phyloP scores from a whole-genome alignment of 2,888 invertebrate species.

The Ectemnius cavifrons region DNA sequence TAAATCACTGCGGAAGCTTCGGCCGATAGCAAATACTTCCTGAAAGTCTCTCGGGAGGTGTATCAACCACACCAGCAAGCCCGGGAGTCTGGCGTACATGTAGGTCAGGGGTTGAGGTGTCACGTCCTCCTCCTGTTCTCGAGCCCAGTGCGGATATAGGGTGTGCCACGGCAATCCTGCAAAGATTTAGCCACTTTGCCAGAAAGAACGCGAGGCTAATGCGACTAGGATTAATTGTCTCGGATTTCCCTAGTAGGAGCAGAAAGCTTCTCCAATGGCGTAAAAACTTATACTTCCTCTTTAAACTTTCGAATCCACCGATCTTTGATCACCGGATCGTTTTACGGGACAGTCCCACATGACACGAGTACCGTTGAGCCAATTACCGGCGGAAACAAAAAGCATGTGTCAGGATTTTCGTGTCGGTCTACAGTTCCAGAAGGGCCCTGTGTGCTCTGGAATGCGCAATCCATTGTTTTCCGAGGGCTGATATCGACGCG shows the following conservation, averaged over 20 bases:
- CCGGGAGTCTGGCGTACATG: constrained; percentile 28
- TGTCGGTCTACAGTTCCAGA: constrained; percentile 10
- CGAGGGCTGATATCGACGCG: constrained; percentile 49
- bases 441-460: background rate
- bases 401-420: constrained; percentile 10
- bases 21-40: constrained; percentile 23
- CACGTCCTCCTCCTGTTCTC: constrained; percentile 12
- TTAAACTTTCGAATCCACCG: too few relatives aligned
- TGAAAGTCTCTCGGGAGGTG: constrained; percentile 44
- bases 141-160: background rate
- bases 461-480: constrained; percentile 42
- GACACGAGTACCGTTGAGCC: too few relatives aligned
- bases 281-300: too few relatives aligned
- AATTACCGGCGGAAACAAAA: background rate
- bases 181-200: constrained; percentile 19
- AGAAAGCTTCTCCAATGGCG: too few relatives aligned
- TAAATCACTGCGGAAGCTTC: constrained; percentile 39
- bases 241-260: too few relatives aligned
- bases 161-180: constrained; percentile 19
- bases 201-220: constrained; percentile 1
- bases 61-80: constrained; percentile 42
- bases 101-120: constrained; percentile 46
- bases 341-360: too few relatives aligned
- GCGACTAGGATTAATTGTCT: background rate
- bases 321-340: too few relatives aligned